Evolutionary conservation across 2,888 invertebrate species (phyloP).

Genomic region (Drosophila monieri): DNA sequence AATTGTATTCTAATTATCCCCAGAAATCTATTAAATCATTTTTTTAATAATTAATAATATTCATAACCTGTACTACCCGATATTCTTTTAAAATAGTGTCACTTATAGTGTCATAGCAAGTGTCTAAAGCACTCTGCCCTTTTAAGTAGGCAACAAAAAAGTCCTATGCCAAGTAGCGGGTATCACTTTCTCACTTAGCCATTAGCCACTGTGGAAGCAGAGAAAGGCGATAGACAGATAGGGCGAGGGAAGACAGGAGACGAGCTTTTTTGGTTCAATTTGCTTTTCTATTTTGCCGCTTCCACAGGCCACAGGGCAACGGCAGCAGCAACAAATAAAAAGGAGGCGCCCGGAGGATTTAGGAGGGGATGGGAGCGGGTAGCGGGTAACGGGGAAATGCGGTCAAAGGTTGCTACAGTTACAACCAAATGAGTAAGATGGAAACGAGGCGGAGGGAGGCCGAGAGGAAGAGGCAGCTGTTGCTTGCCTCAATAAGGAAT

Average conservation of each 20-base stretch:
- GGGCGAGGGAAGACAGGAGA: slow-evolving; percentile 11
- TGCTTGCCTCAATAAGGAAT: slow-evolving; percentile 44
- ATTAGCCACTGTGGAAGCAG: not conserved
- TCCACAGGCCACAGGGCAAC: slow-evolving; percentile 38
- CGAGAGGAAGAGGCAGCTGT: slow-evolving; percentile 38
- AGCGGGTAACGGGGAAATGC: slow-evolving; percentile 8
- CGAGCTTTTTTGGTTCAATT: slow-evolving; percentile 38
- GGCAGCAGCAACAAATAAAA: slow-evolving; percentile 20
- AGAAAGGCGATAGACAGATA: slow-evolving; percentile 13
- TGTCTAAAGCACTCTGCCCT: not conserved
- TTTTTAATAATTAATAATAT: too few relatives aligned
- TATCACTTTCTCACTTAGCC: not conserved
- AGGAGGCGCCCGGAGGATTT: not conserved
- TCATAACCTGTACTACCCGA: too few relatives aligned
- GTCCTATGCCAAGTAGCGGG: not conserved
- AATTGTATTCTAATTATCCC: too few relatives aligned
- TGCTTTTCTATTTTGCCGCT: slow-evolving; percentile 39
- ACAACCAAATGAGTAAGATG: slow-evolving; percentile 40
- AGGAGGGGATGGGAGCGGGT: too few relatives aligned
- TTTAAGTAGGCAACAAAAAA: not conserved
- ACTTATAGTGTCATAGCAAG: too few relatives aligned
- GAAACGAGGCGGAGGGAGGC: slow-evolving; percentile 4
- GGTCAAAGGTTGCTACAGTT: slow-evolving; percentile 47
- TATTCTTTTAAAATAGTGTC: too few relatives aligned
- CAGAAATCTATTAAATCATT: too few relatives aligned